Percentiles rank a stretch among this genome's conserved stretches.
Evolutionary conservation across 2,888 invertebrate species (phyloP).

Genomic region (Xanthia icteritia): DNA sequence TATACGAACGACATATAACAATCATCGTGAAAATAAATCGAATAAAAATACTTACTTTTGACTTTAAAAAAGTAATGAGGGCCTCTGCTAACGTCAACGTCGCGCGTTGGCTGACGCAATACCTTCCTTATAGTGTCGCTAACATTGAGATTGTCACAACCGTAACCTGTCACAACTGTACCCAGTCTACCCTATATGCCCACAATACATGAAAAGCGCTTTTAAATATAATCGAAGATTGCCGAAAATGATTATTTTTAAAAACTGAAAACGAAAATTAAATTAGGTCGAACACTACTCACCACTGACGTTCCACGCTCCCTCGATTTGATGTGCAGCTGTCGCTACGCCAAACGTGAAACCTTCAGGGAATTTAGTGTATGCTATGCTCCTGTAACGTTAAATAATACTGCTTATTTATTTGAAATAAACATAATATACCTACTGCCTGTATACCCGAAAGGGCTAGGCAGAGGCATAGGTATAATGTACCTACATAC

Average conservation of each 20-base stretch:
- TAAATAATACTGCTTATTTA: background rate
- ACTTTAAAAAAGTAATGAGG: too few species aligned
- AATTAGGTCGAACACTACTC: slow-evolving; percentile 75
- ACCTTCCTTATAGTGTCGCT: too few species aligned
- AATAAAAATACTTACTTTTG: too few species aligned
- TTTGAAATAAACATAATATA: background rate
- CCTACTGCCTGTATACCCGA: background rate
- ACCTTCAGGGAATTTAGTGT: slow-evolving; percentile 86
- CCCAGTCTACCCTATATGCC: too few species aligned
- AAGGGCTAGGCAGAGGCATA: background rate
- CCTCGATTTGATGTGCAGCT: slow-evolving; percentile 92
- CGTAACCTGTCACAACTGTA: too few species aligned
- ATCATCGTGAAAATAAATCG: too few species aligned
- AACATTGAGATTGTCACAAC: too few species aligned
- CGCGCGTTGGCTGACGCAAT: too few species aligned
- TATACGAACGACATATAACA: too few species aligned
- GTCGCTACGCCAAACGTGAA: slow-evolving; percentile 89
- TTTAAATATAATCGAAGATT: background rate
- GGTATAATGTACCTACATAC: background rate
- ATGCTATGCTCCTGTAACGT: slow-evolving; percentile 75
- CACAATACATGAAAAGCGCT: background rate
- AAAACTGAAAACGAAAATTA: background rate
- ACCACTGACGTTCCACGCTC: slow-evolving; percentile 91
- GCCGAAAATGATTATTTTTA: background rate
- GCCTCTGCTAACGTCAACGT: too few species aligned